Conservation (phyloP, 2,888 invertebrate genomes). For the Philhelius pedissequus region DNA sequence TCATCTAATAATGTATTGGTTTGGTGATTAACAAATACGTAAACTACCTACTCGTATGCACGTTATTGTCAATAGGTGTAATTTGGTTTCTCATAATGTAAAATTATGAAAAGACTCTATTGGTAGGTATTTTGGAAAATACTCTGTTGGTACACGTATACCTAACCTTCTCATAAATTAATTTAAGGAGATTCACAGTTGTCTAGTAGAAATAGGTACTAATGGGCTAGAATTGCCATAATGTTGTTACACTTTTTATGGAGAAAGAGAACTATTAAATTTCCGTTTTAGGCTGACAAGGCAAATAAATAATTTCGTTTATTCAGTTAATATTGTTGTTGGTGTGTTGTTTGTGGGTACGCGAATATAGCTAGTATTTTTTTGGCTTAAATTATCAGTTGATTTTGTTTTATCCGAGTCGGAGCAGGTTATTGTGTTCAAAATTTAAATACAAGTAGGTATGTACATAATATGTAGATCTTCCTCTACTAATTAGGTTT, state of each 20-base stretch:
- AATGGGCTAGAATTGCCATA: background rate
- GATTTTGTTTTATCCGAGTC: background rate
- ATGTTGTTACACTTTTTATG: background rate
- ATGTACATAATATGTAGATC: too few relatives aligned
- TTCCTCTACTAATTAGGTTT: too few relatives aligned
- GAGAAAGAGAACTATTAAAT: background rate
- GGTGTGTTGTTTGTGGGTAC: background rate
- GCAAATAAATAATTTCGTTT: conserved; percentile 20
- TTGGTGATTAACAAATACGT: conserved; percentile 1
- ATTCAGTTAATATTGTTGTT: conserved; percentile 21
- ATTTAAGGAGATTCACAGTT: background rate
- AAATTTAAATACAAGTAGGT: too few relatives aligned
- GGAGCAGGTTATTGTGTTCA: too few relatives aligned
- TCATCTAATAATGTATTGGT: background rate
- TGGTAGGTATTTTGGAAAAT: conserved; percentile 10
- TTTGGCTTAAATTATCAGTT: too few relatives aligned
- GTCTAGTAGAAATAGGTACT: background rate
- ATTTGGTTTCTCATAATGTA: background rate
- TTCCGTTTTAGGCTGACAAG: conserved; percentile 7
- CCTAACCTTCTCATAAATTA: too few relatives aligned
- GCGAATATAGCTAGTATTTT: too few relatives aligned
- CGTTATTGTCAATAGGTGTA: background rate
- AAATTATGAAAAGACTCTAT: background rate
- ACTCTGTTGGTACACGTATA: too few relatives aligned
- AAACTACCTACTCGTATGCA: background rate